A percentile compares a stretch with the other conserved stretches of the same genome.
phyloP scores from a whole-genome alignment of 2,797 vertebrate species.

The Coregonus suidteri region DNA sequence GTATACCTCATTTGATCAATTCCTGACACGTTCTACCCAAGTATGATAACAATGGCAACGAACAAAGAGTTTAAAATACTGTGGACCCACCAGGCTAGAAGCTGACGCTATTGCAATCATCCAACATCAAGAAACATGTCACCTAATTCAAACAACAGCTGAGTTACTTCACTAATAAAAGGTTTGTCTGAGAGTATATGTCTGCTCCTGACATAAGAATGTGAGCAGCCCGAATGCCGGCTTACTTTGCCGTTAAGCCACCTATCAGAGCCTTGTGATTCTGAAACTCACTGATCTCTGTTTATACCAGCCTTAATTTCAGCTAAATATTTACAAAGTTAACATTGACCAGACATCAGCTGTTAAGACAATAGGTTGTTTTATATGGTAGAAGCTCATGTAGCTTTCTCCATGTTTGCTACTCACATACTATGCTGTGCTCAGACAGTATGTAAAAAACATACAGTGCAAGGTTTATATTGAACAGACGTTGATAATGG shows the following conservation, averaged over 20 bases:
- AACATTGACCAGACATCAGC: conserved; percentile 47
- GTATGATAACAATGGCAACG: background rate
- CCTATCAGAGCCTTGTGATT: conserved; percentile 30
- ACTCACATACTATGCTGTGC: background rate
- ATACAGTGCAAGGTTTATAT: background rate
- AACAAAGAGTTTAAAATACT: background rate
- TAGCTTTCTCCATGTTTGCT: background rate
- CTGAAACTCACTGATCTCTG: conserved; percentile 22
- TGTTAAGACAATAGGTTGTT: conserved; percentile 12
- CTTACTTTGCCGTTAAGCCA: conserved; percentile 18
- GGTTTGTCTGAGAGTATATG: conserved; percentile 1
- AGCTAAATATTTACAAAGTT: conserved; percentile 50
- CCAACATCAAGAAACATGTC: background rate
- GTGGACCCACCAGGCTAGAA: background rate
- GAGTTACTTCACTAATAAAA: conserved; percentile 44
- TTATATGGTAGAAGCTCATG: background rate
- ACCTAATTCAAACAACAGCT: conserved; percentile 43
- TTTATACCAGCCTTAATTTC: conserved; percentile 39
- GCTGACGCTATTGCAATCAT: background rate
- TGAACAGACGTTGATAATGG: background rate
- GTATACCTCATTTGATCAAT: background rate
- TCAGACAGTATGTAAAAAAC: background rate
- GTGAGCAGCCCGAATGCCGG: background rate
- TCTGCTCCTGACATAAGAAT: conserved; percentile 1
- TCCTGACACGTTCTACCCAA: background rate